Conservation (phyloP, 2,888 invertebrate genomes). For the Dynastes tityus region DNA sequence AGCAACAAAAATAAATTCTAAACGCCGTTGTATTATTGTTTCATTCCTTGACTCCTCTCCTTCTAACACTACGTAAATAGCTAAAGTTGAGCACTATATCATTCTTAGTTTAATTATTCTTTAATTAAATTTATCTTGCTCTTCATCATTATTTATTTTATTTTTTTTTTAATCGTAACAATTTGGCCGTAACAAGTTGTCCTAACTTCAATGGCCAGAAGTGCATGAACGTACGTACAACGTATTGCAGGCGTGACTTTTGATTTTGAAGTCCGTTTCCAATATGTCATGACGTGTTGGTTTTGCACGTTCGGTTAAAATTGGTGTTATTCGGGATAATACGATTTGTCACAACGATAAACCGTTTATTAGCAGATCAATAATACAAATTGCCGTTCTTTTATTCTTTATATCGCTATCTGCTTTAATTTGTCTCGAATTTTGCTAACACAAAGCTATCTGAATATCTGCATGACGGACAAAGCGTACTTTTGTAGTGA, state of each 20-base stretch:
- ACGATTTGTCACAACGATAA: conserved; percentile 8
- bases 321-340: conserved; percentile 6
- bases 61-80: no score
- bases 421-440: background rate
- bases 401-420: background rate
- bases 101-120: no score
- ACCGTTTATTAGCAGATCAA: conserved; percentile 7
- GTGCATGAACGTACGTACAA: background rate
- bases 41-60: no score
- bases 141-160: no score
- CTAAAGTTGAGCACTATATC: no score
- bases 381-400: background rate
- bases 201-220: no score
- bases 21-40: no score
- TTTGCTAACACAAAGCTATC: background rate
- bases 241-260: background rate
- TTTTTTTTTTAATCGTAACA: no score
- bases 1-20: no score
- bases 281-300: background rate
- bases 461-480: background rate
- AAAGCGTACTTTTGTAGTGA: no score
- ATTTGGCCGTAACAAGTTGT: no score
- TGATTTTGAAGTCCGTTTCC: conserved; percentile 8
- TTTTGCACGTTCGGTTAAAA: conserved; percentile 16
- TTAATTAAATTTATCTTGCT: no score